A percentile compares a stretch with the other conserved stretches of the same genome.
Evolutionary conservation across 2,797 vertebrate species (phyloP).

Genomic region (Manis pentadactyla): DNA sequence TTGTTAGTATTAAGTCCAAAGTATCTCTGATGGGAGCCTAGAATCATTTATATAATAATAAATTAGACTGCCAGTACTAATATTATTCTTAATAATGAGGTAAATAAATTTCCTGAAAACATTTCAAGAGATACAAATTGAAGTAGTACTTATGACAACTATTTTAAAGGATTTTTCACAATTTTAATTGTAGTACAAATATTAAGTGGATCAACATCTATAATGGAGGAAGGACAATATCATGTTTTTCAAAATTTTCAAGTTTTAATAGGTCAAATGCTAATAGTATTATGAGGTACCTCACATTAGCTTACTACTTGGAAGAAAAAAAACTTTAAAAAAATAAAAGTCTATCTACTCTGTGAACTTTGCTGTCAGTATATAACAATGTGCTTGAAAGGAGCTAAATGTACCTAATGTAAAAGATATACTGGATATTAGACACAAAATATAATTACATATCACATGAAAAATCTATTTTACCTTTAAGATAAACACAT

Average conservation of each 20-base stretch:
- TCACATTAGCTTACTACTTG: slow-evolving; percentile 67
- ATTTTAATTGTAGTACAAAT: not conserved
- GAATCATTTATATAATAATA: slow-evolving; percentile 28
- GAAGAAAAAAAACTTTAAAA: slow-evolving; percentile 66
- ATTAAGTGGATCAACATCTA: slow-evolving; percentile 14
- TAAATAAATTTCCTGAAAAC: slow-evolving; percentile 44
- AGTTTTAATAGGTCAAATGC: slow-evolving; percentile 17
- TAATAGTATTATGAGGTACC: not conserved
- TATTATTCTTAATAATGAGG: not conserved
- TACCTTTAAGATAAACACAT: slow-evolving; percentile 75
- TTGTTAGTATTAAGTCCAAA: slow-evolving; percentile 20
- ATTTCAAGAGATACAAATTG: not conserved
- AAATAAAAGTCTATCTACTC: slow-evolving; percentile 74
- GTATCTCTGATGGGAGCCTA: not conserved
- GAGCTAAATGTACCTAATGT: slow-evolving; percentile 77
- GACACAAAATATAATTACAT: slow-evolving; percentile 75
- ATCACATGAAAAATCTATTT: slow-evolving; percentile 78
- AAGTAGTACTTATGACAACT: not conserved
- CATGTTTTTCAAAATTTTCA: slow-evolving; percentile 42
- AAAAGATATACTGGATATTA: slow-evolving; percentile 75
- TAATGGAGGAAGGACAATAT: not conserved
- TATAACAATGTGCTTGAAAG: slow-evolving; percentile 79
- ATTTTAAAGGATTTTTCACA: slow-evolving; percentile 42
- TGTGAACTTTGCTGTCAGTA: slow-evolving; percentile 67
- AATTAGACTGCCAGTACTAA: not conserved